Conservation (phyloP, 2,113 vertebrate genomes). For the Chrysochloris asiatica region DNA sequence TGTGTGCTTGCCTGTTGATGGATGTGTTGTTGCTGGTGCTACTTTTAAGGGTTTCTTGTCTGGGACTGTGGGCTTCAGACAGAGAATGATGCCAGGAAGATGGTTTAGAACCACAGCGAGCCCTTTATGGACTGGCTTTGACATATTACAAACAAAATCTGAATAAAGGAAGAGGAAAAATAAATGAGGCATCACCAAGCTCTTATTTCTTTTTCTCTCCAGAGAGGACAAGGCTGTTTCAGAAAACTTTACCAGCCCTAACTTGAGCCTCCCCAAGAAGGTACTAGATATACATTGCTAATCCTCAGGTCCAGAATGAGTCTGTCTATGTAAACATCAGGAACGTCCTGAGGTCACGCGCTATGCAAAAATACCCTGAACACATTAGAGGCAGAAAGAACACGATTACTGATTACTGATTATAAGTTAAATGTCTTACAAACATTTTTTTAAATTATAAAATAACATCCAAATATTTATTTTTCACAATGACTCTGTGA, state of each 20-base stretch:
- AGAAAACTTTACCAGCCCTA: background rate
- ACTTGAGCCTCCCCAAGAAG: background rate
- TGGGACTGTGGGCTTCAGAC: background rate
- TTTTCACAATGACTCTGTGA: background rate
- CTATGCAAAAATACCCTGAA: background rate
- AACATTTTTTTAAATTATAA: background rate
- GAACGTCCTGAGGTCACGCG: background rate
- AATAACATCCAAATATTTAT: background rate
- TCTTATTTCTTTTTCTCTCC: background rate
- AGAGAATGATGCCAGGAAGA: background rate
- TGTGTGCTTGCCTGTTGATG: background rate
- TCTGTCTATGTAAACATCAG: background rate
- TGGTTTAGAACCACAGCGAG: background rate
- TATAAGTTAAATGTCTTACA: background rate
- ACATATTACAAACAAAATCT: background rate
- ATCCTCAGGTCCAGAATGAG: background rate
- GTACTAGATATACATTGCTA: background rate
- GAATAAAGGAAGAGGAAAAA: constrained; percentile 38
- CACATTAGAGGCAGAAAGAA: background rate
- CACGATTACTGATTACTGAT: background rate
- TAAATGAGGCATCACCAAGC: background rate
- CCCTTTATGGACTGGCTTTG: background rate
- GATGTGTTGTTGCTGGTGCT: background rate
- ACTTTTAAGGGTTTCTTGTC: background rate
- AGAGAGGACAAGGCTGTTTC: background rate